Evolutionary conservation across 2,888 invertebrate species (phyloP), one percentile per base, ranked within the genome.

Genomic region (Heliconius hortense): DNA sequence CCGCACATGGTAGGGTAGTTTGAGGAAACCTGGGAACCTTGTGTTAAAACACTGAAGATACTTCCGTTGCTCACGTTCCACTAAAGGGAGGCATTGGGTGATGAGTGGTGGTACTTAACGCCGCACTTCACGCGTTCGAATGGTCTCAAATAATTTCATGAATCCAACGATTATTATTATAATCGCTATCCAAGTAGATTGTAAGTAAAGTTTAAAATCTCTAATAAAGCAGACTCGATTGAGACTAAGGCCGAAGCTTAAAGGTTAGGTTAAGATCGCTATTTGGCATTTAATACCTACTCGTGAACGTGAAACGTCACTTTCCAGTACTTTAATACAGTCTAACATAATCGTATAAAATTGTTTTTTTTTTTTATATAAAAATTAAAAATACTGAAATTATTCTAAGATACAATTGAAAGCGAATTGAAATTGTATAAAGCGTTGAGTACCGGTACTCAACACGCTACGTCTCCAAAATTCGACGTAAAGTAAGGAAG

Each of bases 201-300:
- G 39, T 39, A 39, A 15, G 18, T 24, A 31, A 66, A 39, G 15
- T 43, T 43, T 66, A 66, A 43, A 66, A 71, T 39, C 39, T 60
- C 60, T 26, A 71, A 71, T 39, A 43, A 71, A 39, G 26, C 39
- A 62, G 24, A 71, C 43, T 62, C 59, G 26, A 62, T 60, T 60
- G 71, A 74, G 35, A 35, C 68, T 71, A 69, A 74, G 76, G 74
- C 53, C 74, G 68, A 24, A 64, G 64, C 76, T 72, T 74, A 79
- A 76, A 76, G 75, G 78, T 78, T 79, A 74, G 73, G 72, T 74
- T 24, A 72, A 72, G 60, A 73, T 76, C 60, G 72, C 68, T 59
- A 60, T 78, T 76, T 78, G 76, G 63, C 78, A 78, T 78, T 78
- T 76, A 73, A 63, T 69, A 73, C n/a, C 62, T 48, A 72, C 72